phyloP scores from a whole-genome alignment of 2,113 vertebrate genomes.

The Pterophyllum scalare region DNA sequence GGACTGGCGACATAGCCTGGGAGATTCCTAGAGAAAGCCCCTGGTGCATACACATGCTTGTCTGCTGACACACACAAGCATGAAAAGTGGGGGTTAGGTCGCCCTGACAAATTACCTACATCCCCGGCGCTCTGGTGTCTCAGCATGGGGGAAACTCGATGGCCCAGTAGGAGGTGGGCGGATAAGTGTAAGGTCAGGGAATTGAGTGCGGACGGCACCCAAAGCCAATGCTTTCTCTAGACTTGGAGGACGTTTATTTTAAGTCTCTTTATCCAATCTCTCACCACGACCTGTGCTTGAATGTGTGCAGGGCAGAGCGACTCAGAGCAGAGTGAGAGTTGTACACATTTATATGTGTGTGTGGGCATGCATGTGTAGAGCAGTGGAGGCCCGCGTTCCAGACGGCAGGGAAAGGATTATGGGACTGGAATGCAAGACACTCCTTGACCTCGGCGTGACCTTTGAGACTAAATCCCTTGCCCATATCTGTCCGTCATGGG shows the following conservation, averaged over 20 bases:
- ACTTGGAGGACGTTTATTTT: slow-evolving; percentile 59
- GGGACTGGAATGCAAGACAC: slow-evolving; percentile 78
- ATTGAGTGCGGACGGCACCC: slow-evolving; percentile 47
- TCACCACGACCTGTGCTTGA: slow-evolving; percentile 57
- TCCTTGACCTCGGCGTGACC: slow-evolving; percentile 75
- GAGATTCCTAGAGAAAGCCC: slow-evolving; percentile 65
- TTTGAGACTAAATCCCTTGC: slow-evolving; percentile 76
- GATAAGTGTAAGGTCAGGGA: slow-evolving; percentile 70
- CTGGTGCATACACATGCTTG: slow-evolving; percentile 61
- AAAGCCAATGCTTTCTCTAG: slow-evolving; percentile 48
- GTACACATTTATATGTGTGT: slow-evolving; percentile 40
- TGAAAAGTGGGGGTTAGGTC: slow-evolving; percentile 58
- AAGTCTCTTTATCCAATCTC: slow-evolving; percentile 67
- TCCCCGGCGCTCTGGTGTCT: slow-evolving; percentile 59
- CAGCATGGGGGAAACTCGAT: slow-evolving; percentile 62
- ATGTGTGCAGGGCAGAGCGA: slow-evolving; percentile 14
- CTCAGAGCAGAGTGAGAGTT: slow-evolving; percentile 25
- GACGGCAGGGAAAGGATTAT: slow-evolving; percentile 77
- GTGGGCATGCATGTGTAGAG: slow-evolving; percentile 46
- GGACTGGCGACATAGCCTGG: slow-evolving; percentile 63
- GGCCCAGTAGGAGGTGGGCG: slow-evolving; percentile 54
- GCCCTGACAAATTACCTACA: slow-evolving; percentile 79
- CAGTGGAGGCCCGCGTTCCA: slow-evolving; percentile 65
- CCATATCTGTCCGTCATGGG: slow-evolving; percentile 78
- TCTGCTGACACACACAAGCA: slow-evolving; percentile 60